These are phyloP conservation scores for Chrysomela aeneicollis DNA, from an alignment of 2,888 invertebrate genomes.

Conservation along the genomic window DNA sequence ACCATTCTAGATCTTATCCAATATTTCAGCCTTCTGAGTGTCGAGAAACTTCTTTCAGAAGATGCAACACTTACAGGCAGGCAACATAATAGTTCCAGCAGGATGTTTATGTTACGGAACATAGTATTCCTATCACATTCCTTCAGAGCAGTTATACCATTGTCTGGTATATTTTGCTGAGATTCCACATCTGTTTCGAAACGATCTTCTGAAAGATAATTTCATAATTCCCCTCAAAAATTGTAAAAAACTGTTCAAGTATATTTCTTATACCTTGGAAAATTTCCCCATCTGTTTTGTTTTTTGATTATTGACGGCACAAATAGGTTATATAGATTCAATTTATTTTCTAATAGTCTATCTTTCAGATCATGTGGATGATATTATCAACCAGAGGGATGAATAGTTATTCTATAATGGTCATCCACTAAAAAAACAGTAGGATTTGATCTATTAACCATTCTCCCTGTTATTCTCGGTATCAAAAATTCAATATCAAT, in stretches of 20 bases:
- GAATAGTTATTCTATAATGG: not conserved
- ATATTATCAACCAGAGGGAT: not conserved
- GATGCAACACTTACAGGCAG: too few relatives aligned
- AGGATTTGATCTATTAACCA: constrained; percentile 11
- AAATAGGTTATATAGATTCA: constrained; percentile 1
- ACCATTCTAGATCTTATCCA: constrained; percentile 20
- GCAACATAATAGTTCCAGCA: too few relatives aligned
- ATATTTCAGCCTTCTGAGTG: constrained; percentile 10
- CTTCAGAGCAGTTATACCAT: too few relatives aligned
- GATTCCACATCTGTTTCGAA: not conserved
- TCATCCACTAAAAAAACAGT: constrained; percentile 8
- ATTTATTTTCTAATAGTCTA: constrained; percentile 4
- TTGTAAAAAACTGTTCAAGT: not conserved
- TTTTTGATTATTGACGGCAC: not conserved
- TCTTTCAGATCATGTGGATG: constrained; percentile 4
- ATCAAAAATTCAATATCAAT: constrained; percentile 6
- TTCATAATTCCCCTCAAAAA: not conserved
- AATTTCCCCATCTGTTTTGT: not conserved
- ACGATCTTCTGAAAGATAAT: not conserved
- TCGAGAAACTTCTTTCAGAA: not conserved
- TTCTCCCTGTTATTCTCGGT: constrained; percentile 11
- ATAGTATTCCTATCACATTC: too few relatives aligned
- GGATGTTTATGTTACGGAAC: too few relatives aligned
- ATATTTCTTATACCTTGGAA: not conserved
- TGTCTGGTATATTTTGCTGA: too few relatives aligned